A percentile compares a stretch with the other conserved stretches of the same genome.
These are phyloP conservation scores for Drosophila insularis DNA, from an alignment of 1,140 invertebrate species.

Conservation along the genomic window DNA sequence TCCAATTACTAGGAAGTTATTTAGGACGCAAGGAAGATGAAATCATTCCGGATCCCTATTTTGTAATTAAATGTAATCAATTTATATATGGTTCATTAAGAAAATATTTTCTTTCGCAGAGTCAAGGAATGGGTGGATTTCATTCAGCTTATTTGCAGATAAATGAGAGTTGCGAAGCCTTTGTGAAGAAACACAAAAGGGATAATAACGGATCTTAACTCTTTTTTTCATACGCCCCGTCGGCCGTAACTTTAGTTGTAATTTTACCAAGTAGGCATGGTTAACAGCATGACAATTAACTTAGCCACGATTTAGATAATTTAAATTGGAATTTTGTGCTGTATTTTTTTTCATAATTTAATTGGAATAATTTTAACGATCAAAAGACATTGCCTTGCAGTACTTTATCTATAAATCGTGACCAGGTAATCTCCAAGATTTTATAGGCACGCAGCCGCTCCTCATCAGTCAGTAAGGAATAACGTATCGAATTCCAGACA, in stretches of 20 bases:
- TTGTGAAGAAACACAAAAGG: slow-evolving; percentile 35
- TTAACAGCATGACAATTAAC: not conserved
- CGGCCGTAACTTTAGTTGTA: no score
- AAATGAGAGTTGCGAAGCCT: slow-evolving; percentile 61
- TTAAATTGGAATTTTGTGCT: not conserved
- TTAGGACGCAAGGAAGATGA: slow-evolving; percentile 88
- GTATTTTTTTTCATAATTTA: not conserved
- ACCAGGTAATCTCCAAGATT: slow-evolving; percentile 59
- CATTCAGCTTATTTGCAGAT: slow-evolving; percentile 61
- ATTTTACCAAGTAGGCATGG: no score
- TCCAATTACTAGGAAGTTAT: slow-evolving; percentile 90
- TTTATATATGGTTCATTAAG: not conserved
- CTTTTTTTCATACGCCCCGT: no score
- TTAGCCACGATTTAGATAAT: not conserved
- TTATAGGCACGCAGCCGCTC: slow-evolving; percentile 53
- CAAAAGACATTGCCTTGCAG: slow-evolving; percentile 61
- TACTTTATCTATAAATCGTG: slow-evolving; percentile 64
- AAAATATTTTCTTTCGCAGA: slow-evolving; percentile 33
- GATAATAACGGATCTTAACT: not conserved
- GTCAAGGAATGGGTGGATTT: slow-evolving; percentile 57
- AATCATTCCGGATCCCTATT: slow-evolving; percentile 94
- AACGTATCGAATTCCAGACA: slow-evolving; percentile 86
- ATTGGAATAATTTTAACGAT: slow-evolving; percentile 1
- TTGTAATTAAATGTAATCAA: slow-evolving; percentile 84
- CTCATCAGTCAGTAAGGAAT: slow-evolving; percentile 48